Base-by-base conservation (phyloP, 2,797 vertebrate species). In the Mionectes olivaceus region DNA sequence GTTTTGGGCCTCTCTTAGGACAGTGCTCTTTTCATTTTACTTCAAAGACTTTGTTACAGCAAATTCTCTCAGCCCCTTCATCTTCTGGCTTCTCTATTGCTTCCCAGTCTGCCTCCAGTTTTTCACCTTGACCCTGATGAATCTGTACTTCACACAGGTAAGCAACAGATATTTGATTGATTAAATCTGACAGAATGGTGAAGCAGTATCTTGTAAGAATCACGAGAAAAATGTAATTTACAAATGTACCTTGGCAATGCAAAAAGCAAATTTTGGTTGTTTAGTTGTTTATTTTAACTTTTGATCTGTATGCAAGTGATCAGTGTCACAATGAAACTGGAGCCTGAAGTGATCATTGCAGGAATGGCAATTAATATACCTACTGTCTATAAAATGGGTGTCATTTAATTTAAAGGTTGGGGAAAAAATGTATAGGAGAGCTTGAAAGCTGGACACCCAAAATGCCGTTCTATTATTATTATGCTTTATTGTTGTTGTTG, bases 1-100 rank as follows among this genome's bases (percentile, higher is more conserved):
- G 95, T 97, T 99, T 96, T 99, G 99, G 99, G 98, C 99, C 85
- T 99, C 99, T 11, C 98, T 99, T 70, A 98, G 99, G 74, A 98
- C 99, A 35, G 98, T 99, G 63, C 99, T 99, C 92, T 99, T 99
- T 97, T 99, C 99, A 83, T 99, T 99, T 98, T 99, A 99, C 98
- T 99, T 99, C 98, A 98, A 93, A 89, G 98, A 99, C 98, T 99
- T 99, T 83, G 98, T 99, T 76, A 98, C 98, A 27, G 99, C 99
- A 95, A 99, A 99, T 96, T 98, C 98, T 28, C 95, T 99, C 91
- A 98, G 98, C 22, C 99, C 99, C 35, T 99, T 99, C 87, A 96
- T 98, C 95, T 99, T 99, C 98, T 99, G 99, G 99, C 98, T 99
- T 94, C 99, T 99, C 70, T 99, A 99, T 97, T 99, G 99, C 98